Conservation (phyloP, 2,888 invertebrate genomes). For the Catonia carolina region DNA sequence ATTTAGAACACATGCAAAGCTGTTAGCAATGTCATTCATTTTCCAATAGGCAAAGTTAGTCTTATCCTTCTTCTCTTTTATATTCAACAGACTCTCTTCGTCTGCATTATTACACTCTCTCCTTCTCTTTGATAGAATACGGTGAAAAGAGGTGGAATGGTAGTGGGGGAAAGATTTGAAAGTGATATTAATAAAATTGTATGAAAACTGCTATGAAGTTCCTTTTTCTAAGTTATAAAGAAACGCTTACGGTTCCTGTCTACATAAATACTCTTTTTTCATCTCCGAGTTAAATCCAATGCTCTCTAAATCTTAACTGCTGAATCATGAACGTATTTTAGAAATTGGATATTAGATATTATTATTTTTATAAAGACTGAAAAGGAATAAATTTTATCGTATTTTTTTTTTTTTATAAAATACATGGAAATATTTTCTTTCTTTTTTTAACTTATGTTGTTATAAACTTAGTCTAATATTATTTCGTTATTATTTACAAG, state of each 20-base stretch:
- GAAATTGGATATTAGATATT: too few relatives aligned
- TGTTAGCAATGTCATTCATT: constrained; percentile 30
- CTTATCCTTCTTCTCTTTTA: neutral
- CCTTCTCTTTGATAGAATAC: neutral
- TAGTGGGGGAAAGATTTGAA: neutral
- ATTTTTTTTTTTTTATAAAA: too few relatives aligned
- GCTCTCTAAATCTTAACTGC: too few relatives aligned
- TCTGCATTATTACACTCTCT: neutral
- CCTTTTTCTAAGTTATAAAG: constrained; percentile 1
- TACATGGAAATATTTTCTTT: too few relatives aligned
- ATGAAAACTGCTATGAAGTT: constrained; percentile 2
- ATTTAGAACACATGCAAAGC: constrained; percentile 27
- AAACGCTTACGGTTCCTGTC: constrained; percentile 8
- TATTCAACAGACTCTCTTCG: neutral
- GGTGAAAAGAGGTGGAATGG: too few relatives aligned
- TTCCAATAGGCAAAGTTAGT: constrained; percentile 18
- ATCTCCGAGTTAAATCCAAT: too few relatives aligned
- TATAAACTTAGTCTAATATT: too few relatives aligned
- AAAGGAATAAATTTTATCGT: too few relatives aligned
- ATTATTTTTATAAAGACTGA: too few relatives aligned
- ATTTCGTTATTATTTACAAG: too few relatives aligned
- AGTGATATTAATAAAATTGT: constrained; percentile 10
- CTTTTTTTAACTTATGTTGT: too few relatives aligned
- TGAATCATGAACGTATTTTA: too few relatives aligned
- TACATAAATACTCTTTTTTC: neutral